Evolutionary conservation across 1,140 invertebrate genomes (phyloP).

Genomic region (Drosophila ambigua): DNA sequence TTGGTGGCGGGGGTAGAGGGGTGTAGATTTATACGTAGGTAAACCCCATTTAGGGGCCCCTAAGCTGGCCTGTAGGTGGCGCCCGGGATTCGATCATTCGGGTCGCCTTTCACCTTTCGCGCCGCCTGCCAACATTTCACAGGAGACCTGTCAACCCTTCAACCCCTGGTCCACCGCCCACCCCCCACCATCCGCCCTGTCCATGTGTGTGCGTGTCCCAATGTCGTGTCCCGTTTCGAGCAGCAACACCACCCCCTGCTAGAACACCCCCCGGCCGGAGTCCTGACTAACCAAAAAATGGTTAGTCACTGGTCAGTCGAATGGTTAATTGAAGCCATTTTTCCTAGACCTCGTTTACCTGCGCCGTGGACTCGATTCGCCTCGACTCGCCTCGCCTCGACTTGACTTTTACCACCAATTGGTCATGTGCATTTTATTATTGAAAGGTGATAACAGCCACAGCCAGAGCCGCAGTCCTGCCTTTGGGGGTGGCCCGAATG

Average conservation of each 20-base stretch:
- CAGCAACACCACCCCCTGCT: not conserved
- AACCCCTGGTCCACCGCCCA: conserved; percentile 8
- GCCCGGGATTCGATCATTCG: conserved; percentile 20
- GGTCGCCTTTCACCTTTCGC: not conserved
- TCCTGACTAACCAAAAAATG: conserved; percentile 48
- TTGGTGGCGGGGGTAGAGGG: not conserved
- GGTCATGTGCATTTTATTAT: conserved; percentile 69
- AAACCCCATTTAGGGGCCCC: conserved; percentile 2
- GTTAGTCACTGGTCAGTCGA: conserved; percentile 76
- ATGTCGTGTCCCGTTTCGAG: not conserved
- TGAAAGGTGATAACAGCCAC: conserved; percentile 73
- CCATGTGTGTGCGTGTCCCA: conserved; percentile 57
- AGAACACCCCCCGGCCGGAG: not conserved
- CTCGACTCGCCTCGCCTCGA: conserved; percentile 45
- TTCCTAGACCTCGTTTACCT: conserved; percentile 64
- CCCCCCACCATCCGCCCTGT: not conserved
- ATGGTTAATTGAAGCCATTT: conserved; percentile 81
- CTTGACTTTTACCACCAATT: conserved; percentile 27
- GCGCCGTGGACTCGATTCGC: conserved; percentile 30
- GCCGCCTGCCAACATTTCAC: conserved; percentile 14
- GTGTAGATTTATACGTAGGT: not conserved
- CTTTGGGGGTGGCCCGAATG: conserved; percentile 46
- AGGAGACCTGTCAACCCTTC: conserved; percentile 40
- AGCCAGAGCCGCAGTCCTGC: not conserved
- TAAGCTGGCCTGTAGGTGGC: conserved; percentile 25